phyloP scores from a whole-genome alignment of 1,140 invertebrate genomes.

The Drosophila pachea region DNA sequence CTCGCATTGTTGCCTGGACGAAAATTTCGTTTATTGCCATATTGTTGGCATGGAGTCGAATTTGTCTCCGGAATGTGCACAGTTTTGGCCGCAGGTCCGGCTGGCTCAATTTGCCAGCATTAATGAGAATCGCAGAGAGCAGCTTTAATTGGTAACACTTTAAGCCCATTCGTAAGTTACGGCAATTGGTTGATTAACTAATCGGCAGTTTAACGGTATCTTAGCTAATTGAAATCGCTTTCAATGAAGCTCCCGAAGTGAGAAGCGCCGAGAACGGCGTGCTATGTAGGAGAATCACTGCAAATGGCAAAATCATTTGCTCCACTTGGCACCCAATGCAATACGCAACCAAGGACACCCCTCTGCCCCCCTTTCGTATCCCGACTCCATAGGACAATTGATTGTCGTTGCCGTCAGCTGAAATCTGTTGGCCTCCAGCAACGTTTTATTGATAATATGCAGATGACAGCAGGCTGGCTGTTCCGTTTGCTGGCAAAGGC shows the following conservation, averaged over 20 bases:
- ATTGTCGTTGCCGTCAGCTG: constrained; percentile 19
- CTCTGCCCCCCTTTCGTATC: background rate
- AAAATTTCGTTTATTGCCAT: constrained; percentile 67
- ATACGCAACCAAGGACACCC: no score
- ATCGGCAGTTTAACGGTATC: no score
- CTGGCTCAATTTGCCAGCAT: constrained; percentile 12
- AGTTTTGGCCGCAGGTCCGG: background rate
- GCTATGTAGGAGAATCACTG: constrained; percentile 13
- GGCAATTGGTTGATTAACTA: no score
- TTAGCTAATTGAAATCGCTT: no score
- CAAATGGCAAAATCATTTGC: constrained; percentile 23
- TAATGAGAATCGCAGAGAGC: background rate
- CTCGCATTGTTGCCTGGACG: constrained; percentile 47
- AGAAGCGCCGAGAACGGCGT: constrained; percentile 1
- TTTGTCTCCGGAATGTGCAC: constrained; percentile 50
- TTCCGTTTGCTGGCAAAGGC: background rate
- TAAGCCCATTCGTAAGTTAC: background rate
- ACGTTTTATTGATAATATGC: constrained; percentile 45
- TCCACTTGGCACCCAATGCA: background rate
- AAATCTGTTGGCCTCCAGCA: constrained; percentile 22
- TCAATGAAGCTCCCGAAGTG: background rate
- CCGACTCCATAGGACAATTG: constrained; percentile 3
- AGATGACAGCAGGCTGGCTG: constrained; percentile 26
- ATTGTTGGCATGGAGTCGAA: constrained; percentile 56
- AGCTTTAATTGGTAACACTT: background rate